These are phyloP conservation scores for Phoxinus dragarum DNA, from an alignment of 2,797 vertebrate genomes.

Conservation along the genomic window DNA sequence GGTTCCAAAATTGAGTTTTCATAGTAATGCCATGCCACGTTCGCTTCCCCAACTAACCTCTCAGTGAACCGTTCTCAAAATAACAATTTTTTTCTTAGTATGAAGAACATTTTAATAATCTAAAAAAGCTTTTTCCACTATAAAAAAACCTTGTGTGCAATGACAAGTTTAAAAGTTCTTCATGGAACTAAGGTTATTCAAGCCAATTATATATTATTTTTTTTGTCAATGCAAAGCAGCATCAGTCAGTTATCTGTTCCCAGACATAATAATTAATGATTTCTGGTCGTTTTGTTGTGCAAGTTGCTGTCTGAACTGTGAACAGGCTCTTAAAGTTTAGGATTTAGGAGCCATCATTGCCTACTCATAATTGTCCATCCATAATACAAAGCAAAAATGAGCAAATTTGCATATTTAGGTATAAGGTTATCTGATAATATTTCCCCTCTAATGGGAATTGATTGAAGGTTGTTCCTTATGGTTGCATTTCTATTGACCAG, in stretches of 20 bases:
- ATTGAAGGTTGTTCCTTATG: not conserved
- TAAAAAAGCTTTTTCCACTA: not conserved
- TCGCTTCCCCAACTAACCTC: not conserved
- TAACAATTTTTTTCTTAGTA: not conserved
- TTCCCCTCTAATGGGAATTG: not conserved
- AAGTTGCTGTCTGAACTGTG: not conserved
- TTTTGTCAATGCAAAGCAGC: not conserved
- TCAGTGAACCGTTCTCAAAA: not conserved
- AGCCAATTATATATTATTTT: not conserved
- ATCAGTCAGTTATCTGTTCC: not conserved
- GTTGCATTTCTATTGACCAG: not conserved
- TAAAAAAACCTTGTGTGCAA: not conserved
- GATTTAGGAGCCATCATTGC: not conserved
- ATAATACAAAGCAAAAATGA: not conserved
- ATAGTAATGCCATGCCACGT: not conserved
- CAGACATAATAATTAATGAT: not conserved
- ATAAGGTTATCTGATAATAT: not conserved
- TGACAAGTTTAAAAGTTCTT: not conserved
- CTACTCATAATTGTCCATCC: not conserved
- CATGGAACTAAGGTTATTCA: not conserved
- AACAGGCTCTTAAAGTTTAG: conserved; percentile 5
- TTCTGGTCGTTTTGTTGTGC: not conserved
- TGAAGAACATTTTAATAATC: not conserved
- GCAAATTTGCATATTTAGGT: not conserved
- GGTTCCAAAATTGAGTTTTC: not conserved